Evolutionary conservation across 1,140 invertebrate genomes (phyloP), one percentile per base, ranked within the genome.

Genomic region (Aphaenogaster floridana): DNA sequence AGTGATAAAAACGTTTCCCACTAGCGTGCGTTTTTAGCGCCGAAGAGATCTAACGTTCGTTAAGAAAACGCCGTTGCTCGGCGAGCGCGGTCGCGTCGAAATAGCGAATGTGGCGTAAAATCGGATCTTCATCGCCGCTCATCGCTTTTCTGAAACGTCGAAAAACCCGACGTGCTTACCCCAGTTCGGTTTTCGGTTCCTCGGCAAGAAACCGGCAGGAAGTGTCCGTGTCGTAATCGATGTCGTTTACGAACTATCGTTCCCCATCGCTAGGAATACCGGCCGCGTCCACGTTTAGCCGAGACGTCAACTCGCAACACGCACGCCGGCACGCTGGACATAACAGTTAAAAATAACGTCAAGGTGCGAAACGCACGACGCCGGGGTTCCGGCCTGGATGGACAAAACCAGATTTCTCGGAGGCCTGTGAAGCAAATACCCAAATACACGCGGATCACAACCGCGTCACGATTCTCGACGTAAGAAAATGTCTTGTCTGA

Each of bases 261-360:
- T 71, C 17, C 63, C 50, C 17, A 42, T 21, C 42, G 17, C 80
- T 59, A 76, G 52, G 64, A 81, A 74, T 74, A 54, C 34, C 42
- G 72, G 42, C 42, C 21, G 21, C 48, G 45, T 71, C 63, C 59
- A 72, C 88, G 52, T 63, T 90, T 77, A 89, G 79, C 83, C 77
- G 50, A 72, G 84, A 90, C 66, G 61, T 71, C 80, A 84, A 88
- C 54, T 54, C 59, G 78, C 63, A 72, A 63, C 71, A 81, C 71
- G 69, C 77, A 54, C 52, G 36, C 52, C 52, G 17, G 39, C 80
- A 42, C 28, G 71, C 57, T 36, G 61, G 72, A 85, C 74, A 85
- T 90, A 90, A 90, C 72, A 85, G 86, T 90, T 90, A 88, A 90
- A 90, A 90, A 90, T 90, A 90, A 85, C 76, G 52, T 45, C 54